Conservation (phyloP, 2,113 vertebrate genomes). For the Pica pica region DNA sequence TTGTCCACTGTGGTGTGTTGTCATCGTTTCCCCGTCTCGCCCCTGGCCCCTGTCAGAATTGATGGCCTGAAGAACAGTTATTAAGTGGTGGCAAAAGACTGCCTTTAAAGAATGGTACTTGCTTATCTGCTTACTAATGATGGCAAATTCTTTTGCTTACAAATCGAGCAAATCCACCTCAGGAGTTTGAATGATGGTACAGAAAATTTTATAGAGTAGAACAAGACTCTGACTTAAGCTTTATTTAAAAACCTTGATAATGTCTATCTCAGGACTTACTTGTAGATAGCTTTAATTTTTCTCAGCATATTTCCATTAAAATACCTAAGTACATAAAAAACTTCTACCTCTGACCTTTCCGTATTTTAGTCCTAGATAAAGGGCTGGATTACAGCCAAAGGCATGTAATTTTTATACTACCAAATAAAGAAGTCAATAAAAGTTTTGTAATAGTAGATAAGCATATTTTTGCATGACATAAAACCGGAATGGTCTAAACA, state of each 20-base stretch:
- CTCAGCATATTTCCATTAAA: slow-evolving; percentile 2
- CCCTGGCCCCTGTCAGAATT: accelerated
- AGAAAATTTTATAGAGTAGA: not conserved
- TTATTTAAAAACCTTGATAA: not conserved
- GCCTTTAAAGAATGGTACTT: not conserved
- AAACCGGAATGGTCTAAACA: not conserved
- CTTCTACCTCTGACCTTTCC: not conserved
- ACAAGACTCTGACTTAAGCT: not conserved
- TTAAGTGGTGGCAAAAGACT: not conserved
- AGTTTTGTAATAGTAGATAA: slow-evolving; percentile 22
- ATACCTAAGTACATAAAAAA: not conserved
- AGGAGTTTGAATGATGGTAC: not conserved
- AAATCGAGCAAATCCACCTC: not conserved
- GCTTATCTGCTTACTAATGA: not conserved
- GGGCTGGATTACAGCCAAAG: not conserved
- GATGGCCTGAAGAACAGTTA: not conserved
- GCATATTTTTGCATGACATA: not conserved
- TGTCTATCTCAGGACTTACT: not conserved
- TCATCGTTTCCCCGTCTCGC: accelerated
- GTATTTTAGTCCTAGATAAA: slow-evolving; percentile 19
- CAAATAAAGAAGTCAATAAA: slow-evolving; percentile 11
- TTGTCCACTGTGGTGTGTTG: accelerated
- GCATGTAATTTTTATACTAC: not conserved
- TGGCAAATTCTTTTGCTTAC: not conserved
- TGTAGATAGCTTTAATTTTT: not conserved